These are phyloP conservation scores for Emydura subglobosa DNA, from an alignment of 2,113 vertebrate genomes.

Conservation along the genomic window DNA sequence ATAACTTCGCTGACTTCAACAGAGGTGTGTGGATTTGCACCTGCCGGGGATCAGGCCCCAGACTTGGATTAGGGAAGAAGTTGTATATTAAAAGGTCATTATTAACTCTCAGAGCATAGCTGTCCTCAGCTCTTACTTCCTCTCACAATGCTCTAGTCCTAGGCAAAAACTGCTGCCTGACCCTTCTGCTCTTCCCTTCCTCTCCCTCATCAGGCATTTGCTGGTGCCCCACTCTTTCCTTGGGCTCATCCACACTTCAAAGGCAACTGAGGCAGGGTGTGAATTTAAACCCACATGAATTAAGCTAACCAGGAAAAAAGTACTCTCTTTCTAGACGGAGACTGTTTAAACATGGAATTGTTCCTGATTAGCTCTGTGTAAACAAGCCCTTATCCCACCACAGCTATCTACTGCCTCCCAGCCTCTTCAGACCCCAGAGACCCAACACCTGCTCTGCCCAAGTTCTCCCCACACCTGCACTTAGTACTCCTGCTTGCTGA, in stretches of 20 bases:
- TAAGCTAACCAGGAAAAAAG: too few relatives aligned
- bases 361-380: too few relatives aligned
- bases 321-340: too few relatives aligned
- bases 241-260: neutral
- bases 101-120: neutral
- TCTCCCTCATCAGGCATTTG: too few relatives aligned
- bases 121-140: neutral
- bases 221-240: neutral
- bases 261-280: neutral
- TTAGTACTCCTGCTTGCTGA: too few relatives aligned
- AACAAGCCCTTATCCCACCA: too few relatives aligned
- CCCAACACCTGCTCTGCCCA: too few relatives aligned
- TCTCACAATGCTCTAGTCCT: neutral
- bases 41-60: neutral
- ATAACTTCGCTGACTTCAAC: neutral
- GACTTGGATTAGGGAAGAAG: neutral
- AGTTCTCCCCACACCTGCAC: too few relatives aligned
- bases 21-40: neutral
- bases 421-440: too few relatives aligned
- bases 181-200: neutral
- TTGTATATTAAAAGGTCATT: fast-evolving
- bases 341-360: too few relatives aligned
- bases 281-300: too few relatives aligned
- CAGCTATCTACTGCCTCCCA: too few relatives aligned
- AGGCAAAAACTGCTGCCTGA: neutral